phyloP scores from a whole-genome alignment of 2,888 invertebrate genomes.

The Gandaritis pyraliata region DNA sequence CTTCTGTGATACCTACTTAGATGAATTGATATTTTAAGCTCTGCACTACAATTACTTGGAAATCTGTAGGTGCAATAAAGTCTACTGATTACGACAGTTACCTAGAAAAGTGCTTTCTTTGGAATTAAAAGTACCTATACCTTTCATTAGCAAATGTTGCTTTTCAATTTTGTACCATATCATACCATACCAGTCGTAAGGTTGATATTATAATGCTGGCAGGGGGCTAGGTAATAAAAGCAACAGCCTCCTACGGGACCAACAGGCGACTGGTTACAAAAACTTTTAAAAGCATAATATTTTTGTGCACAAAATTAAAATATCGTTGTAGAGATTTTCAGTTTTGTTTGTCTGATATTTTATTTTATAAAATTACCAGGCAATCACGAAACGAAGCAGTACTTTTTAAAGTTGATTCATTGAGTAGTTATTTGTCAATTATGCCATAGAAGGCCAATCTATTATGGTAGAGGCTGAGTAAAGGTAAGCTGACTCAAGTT shows the following conservation, averaged over 20 bases:
- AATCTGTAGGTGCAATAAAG: neutral
- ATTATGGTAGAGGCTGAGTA: too few species aligned
- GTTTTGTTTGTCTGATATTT: neutral
- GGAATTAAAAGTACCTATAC: slow-evolving; percentile 19
- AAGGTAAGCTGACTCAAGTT: too few species aligned
- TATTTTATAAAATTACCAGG: neutral
- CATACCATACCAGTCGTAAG: slow-evolving; percentile 6
- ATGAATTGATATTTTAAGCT: too few species aligned
- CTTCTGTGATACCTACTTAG: too few species aligned
- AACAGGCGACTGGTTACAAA: slow-evolving; percentile 22
- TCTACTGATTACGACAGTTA: slow-evolving; percentile 20
- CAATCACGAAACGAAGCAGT: neutral
- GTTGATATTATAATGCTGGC: slow-evolving; percentile 21
- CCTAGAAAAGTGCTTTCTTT: slow-evolving; percentile 18
- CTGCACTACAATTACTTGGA: neutral
- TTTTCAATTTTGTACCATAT: slow-evolving; percentile 18
- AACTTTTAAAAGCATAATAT: slow-evolving; percentile 23
- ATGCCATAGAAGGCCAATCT: too few species aligned
- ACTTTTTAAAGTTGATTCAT: neutral
- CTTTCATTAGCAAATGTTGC: slow-evolving; percentile 10
- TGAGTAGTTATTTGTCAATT: neutral
- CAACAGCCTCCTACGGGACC: slow-evolving; percentile 28
- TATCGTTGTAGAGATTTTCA: slow-evolving; percentile 9
- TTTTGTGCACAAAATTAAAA: slow-evolving; percentile 15
- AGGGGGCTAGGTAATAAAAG: slow-evolving; percentile 1